phyloP scores from a whole-genome alignment of 2,888 invertebrate genomes.

The Dryadula phaetusa region DNA sequence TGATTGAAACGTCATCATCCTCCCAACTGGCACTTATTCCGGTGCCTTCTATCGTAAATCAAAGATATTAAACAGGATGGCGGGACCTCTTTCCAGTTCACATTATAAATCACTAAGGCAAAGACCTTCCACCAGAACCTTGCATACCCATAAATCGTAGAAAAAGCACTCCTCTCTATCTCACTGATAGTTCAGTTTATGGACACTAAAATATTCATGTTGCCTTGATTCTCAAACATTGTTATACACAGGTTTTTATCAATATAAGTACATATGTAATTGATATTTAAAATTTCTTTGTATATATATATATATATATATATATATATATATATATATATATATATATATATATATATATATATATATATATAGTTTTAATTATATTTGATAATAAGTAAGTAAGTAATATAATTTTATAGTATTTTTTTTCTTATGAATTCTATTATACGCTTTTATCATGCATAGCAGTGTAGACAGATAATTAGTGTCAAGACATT shows the following conservation, averaged over 20 bases:
- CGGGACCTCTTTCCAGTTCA: conserved; percentile 83
- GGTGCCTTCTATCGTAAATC: conserved; percentile 83
- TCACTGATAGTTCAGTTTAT: conserved; percentile 35
- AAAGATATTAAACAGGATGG: conserved; percentile 83
- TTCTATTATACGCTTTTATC: too few relatives aligned
- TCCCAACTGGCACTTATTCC: conserved; percentile 78
- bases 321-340: too few relatives aligned
- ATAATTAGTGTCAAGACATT: too few relatives aligned
- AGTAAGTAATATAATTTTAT: too few relatives aligned
- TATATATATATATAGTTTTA: too few relatives aligned
- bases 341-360: too few relatives aligned
- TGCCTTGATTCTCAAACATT: not conserved
- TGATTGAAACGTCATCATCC: conserved; percentile 63
- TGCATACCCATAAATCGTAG: conserved; percentile 73
- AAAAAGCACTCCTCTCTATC: conserved; percentile 52
- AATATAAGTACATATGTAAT: not conserved
- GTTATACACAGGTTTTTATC: not conserved
- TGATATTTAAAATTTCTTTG: not conserved
- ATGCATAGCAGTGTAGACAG: too few relatives aligned
- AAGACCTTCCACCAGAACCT: conserved; percentile 73
- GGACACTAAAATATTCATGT: conserved; percentile 23
- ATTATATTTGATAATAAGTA: too few relatives aligned
- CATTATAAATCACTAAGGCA: conserved; percentile 80
- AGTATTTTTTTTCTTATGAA: too few relatives aligned
- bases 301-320: not conserved